Evolutionary conservation across 1,140 invertebrate genomes (phyloP), one percentile per base, ranked within the genome.

Genomic region (Cardiocondyla obscurior): DNA sequence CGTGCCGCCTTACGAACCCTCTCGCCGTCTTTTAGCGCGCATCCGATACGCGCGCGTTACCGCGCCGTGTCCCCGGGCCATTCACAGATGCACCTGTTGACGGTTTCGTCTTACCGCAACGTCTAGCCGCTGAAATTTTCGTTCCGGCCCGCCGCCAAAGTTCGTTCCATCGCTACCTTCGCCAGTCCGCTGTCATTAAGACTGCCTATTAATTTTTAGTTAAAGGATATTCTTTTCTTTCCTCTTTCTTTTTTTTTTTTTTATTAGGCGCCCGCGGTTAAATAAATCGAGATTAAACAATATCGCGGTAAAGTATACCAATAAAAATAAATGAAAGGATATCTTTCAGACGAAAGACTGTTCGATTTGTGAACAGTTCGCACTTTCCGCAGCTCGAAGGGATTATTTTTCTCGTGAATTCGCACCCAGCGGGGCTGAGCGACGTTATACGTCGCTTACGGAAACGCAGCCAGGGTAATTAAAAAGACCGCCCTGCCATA

Each of bases 1-100:
- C 51, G 33, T 49, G 49, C 73, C 84, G 39, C 81, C 64, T 86
- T 84, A 88, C 86, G 81, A 85, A 60, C 64, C 81, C 81, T 85
- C 74, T 79, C 62, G 22, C 30, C 12, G 16, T 77, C 44, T 65
- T 79, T 79, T 79, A 79, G 74, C 74, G 74, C 74, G 62, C 74
- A 79, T 22, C 62, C 62, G 62, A 79, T 79, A 79, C 62, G 53
- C 69, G 69, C 69, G 69, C 33, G 57, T 49, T 62, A 49, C 58
- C 69, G 19, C 33, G 49, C 33, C 70, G 16, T 12, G 62, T 67
- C 74, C 28, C 19, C 46, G 60, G 49, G 44, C n/a, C 62, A 53
- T 39, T 79, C 74, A 67, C 62, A 53, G n/a, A 55, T 79, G 74
- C 62, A 79, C 74, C 74, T 79, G 74, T 79, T 79, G 33, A 67